Conservation (phyloP, 1,140 invertebrate genomes). For the Bombus superbus region DNA sequence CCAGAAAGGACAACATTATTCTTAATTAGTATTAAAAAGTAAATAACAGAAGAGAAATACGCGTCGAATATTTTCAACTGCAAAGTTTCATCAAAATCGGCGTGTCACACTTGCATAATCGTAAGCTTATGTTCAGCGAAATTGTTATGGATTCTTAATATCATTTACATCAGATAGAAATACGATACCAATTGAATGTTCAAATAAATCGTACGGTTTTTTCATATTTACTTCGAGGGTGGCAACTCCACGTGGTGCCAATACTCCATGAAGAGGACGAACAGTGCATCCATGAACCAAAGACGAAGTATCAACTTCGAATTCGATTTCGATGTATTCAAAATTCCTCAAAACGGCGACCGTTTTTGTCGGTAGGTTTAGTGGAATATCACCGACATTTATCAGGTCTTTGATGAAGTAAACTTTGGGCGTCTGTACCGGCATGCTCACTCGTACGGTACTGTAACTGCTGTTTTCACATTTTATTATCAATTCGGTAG, state of each 20-base stretch:
- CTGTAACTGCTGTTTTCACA: slow-evolving; percentile 46
- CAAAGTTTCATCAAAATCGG: no score
- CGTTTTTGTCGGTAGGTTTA: slow-evolving; percentile 59
- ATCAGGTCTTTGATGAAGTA: slow-evolving; percentile 35
- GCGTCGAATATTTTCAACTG: no score
- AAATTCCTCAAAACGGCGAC: slow-evolving; percentile 55
- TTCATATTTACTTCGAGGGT: slow-evolving; percentile 23
- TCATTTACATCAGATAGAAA: no score
- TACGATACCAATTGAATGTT: no score
- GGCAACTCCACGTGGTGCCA: slow-evolving; percentile 60
- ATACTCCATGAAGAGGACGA: slow-evolving; percentile 56
- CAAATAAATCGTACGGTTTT: no score
- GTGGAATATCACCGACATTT: slow-evolving; percentile 57
- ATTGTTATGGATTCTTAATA: no score
- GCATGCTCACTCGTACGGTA: slow-evolving; percentile 29
- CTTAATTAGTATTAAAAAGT: no score
- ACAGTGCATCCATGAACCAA: slow-evolving; percentile 58
- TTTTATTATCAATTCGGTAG: slow-evolving; percentile 36
- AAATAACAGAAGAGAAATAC: no score
- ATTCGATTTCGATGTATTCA: slow-evolving; percentile 54
- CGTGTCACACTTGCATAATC: no score
- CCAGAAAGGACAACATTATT: no score
- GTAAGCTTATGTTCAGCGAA: no score
- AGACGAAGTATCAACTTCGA: slow-evolving; percentile 48
- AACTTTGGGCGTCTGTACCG: slow-evolving; percentile 22